Evolutionary conservation across 2,888 invertebrate species (phyloP).

Genomic region (Ophion obscuratus): DNA sequence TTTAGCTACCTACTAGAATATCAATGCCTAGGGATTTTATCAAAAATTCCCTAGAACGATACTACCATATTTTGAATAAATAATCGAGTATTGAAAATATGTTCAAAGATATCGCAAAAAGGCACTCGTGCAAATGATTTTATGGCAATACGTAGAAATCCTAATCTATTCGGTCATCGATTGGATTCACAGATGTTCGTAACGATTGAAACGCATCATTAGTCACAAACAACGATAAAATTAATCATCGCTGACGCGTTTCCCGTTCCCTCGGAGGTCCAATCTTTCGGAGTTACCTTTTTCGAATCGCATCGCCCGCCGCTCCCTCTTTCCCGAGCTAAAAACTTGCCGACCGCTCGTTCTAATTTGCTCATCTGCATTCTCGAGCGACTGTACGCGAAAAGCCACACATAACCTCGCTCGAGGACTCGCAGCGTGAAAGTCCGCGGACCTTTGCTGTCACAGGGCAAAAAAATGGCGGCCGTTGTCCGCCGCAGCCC

Average conservation of each 20-base stretch:
- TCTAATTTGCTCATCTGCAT: background rate
- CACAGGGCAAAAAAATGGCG: slow-evolving; percentile 39
- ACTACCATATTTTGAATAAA: background rate
- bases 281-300: background rate
- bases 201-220: background rate
- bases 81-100: background rate
- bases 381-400: background rate
- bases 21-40: no score
- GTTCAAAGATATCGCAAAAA: background rate
- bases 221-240: background rate
- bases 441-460: slow-evolving; percentile 5
- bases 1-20: no score
- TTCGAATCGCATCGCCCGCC: no score
- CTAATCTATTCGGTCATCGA: background rate
- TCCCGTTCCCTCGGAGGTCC: background rate
- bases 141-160: background rate
- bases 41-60: no score
- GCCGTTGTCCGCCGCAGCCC: slow-evolving; percentile 23
- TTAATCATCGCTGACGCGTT: background rate
- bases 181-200: background rate
- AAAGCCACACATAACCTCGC: slow-evolving; percentile 23
- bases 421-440: background rate
- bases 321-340: background rate
- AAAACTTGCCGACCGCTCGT: background rate
- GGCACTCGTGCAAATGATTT: background rate